Conservation (phyloP, 2,113 vertebrate genomes). For the Anhinga rufa region DNA sequence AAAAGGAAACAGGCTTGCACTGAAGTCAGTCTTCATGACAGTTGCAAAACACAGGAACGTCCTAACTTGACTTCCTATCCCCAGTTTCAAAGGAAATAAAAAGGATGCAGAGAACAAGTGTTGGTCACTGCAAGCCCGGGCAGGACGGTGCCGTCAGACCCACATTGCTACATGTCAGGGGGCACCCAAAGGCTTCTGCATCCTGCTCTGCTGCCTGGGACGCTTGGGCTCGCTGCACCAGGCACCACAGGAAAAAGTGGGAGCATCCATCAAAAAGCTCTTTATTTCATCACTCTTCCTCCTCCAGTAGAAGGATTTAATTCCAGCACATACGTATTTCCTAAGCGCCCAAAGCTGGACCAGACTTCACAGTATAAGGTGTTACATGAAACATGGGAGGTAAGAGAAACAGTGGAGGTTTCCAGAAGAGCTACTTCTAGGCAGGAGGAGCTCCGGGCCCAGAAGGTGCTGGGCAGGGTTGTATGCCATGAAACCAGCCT, state of each 20-base stretch:
- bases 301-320: neutral
- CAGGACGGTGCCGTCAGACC: neutral
- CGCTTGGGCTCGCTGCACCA: neutral
- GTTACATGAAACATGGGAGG: neutral
- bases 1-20: neutral
- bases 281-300: neutral
- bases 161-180: rapidly evolving
- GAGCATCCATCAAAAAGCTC: neutral
- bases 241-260: neutral
- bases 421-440: neutral
- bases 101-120: neutral
- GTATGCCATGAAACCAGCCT: neutral
- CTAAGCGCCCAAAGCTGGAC: neutral
- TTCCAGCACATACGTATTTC: rapidly evolving
- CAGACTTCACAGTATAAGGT: neutral
- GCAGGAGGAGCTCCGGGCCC: neutral
- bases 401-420: neutral
- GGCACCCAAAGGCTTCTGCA: neutral
- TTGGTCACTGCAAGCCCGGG: rapidly evolving
- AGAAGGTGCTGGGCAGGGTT: neutral
- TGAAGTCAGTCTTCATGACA: neutral
- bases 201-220: neutral
- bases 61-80: neutral
- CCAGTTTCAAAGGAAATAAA: neutral
- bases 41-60: neutral